Evolutionary conservation across 1,140 invertebrate species (phyloP).

Genomic region (Laupala kohalensis): DNA sequence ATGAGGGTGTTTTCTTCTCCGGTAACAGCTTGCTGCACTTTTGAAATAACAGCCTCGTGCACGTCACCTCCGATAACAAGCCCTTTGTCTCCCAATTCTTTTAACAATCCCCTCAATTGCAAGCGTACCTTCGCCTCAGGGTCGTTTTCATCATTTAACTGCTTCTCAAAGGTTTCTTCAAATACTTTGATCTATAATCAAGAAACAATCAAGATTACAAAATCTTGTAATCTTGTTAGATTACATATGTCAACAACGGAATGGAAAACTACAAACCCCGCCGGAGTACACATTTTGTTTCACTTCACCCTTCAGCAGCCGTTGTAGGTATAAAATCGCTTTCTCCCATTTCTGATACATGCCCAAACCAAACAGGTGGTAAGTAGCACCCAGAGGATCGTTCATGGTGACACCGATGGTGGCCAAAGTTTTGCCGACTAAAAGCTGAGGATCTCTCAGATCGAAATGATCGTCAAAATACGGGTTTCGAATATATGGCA

Average conservation of each 20-base stretch:
- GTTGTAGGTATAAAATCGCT: slow-evolving; percentile 30
- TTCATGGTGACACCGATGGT: slow-evolving; percentile 39
- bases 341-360: slow-evolving; percentile 53
- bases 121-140: background rate
- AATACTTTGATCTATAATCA: slow-evolving; percentile 1
- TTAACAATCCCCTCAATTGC: slow-evolving; percentile 20
- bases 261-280: slow-evolving; percentile 4
- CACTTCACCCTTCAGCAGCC: slow-evolving; percentile 21
- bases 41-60: slow-evolving; percentile 6
- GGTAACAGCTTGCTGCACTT: slow-evolving; percentile 28
- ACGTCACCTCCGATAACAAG: slow-evolving; percentile 11
- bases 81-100: slow-evolving; percentile 7
- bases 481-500: slow-evolving; percentile 64
- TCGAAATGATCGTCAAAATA: slow-evolving; percentile 83
- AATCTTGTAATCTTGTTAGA: background rate
- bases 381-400: slow-evolving; percentile 44
- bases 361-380: slow-evolving; percentile 50
- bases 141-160: background rate
- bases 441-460: slow-evolving; percentile 44
- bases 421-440: slow-evolving; percentile 66
- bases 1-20: slow-evolving; percentile 1
- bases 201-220: background rate
- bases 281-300: slow-evolving; percentile 3
- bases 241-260: background rate
- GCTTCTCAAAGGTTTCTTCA: background rate